Evolutionary conservation across 2,888 invertebrate species (phyloP).

Genomic region (Cephus nigrinus): DNA sequence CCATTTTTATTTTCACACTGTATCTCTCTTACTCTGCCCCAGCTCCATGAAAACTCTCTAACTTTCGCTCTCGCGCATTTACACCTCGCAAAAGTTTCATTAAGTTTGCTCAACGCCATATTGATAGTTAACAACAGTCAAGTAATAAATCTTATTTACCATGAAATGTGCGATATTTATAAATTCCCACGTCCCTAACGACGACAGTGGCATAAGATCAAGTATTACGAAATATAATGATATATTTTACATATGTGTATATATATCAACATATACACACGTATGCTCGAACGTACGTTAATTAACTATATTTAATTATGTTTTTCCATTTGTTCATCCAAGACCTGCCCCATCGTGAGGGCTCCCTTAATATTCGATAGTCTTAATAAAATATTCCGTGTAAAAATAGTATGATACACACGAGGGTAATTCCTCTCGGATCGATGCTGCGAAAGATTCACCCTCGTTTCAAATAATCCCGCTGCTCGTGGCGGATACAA

Average conservation of each 20-base stretch:
- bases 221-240: constrained; percentile 1
- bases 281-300: neutral
- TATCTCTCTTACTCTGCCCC: neutral
- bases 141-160: constrained; percentile 31
- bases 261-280: neutral
- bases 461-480: constrained; percentile 1
- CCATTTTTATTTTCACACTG: neutral
- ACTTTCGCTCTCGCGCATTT: constrained; percentile 15
- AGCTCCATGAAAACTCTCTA: constrained; percentile 8
- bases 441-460: constrained; percentile 2
- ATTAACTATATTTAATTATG: constrained; percentile 4
- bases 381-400: constrained; percentile 60
- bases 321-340: neutral
- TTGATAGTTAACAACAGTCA: constrained; percentile 10
- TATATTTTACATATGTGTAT: neutral
- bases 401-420: constrained; percentile 59
- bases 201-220: neutral
- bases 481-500: neutral
- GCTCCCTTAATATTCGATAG: constrained; percentile 7
- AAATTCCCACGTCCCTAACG: constrained; percentile 6
- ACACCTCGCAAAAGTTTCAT: constrained; percentile 10
- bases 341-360: neutral
- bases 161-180: constrained; percentile 28
- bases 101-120: neutral
- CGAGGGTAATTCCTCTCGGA: constrained; percentile 1